Percentiles rank a stretch among this genome's conserved stretches.
phyloP scores from a whole-genome alignment of 1,140 invertebrate genomes.

The Fopius arisanus region DNA sequence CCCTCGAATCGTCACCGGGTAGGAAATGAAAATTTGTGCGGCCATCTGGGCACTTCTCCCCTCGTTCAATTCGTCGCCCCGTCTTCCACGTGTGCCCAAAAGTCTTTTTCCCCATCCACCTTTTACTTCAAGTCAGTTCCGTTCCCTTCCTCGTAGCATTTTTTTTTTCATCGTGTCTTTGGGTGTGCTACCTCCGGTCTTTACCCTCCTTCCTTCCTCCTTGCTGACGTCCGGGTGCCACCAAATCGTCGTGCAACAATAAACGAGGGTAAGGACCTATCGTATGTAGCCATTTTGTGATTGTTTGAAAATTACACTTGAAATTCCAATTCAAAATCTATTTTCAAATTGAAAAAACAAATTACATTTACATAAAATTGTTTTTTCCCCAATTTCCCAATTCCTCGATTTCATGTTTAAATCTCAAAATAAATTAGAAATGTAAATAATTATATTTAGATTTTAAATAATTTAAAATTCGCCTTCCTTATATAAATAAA shows the following conservation, averaged over 20 bases:
- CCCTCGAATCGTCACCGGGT: neutral
- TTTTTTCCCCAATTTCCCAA: too few species aligned
- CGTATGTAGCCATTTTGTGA: neutral
- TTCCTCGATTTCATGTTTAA: too few species aligned
- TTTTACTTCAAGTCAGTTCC: constrained; percentile 11
- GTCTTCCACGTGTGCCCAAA: constrained; percentile 8
- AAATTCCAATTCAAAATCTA: too few species aligned
- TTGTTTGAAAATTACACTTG: too few species aligned
- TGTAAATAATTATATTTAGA: too few species aligned
- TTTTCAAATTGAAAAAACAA: too few species aligned
- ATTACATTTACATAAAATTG: too few species aligned
- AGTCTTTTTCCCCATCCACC: neutral
- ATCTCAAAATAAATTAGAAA: too few species aligned
- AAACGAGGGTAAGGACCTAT: constrained; percentile 28
- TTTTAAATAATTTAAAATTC: too few species aligned
- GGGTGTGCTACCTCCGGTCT: constrained; percentile 5
- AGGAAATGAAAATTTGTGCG: neutral
- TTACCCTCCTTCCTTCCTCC: constrained; percentile 23
- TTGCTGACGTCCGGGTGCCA: constrained; percentile 33
- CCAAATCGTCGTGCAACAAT: constrained; percentile 44
- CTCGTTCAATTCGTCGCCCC: neutral
- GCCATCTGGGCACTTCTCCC: constrained; percentile 12
- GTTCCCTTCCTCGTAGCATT: constrained; percentile 29
- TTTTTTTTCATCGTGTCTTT: constrained; percentile 21
- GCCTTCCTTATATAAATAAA: too few species aligned